phyloP scores from a whole-genome alignment of 2,888 invertebrate genomes.

The Leistus spinibarbis region DNA sequence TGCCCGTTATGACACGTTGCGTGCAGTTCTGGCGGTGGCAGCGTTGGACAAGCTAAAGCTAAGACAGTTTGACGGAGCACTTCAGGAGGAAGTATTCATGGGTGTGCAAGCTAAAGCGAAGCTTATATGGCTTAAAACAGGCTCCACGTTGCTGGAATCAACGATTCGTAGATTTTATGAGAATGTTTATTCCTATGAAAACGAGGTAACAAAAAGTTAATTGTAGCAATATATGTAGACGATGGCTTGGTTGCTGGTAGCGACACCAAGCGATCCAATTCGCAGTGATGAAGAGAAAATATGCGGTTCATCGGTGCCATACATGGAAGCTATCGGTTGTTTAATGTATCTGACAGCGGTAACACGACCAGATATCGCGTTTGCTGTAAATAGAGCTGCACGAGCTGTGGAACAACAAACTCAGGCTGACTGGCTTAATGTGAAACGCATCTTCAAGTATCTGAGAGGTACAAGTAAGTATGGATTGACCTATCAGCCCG shows the following conservation, averaged over 20 bases:
- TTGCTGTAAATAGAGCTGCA: no score
- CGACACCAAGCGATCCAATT: constrained; percentile 43
- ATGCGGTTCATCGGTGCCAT: constrained; percentile 14
- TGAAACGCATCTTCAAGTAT: constrained; percentile 39
- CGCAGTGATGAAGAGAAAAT: constrained; percentile 25
- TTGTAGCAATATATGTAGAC: no score
- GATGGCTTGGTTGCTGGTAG: no score
- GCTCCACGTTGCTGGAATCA: constrained; percentile 40
- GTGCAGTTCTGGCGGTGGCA: constrained; percentile 41
- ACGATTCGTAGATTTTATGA: constrained; percentile 39
- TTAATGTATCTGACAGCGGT: no score
- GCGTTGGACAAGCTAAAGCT: constrained; percentile 37
- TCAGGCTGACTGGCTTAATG: constrained; percentile 26
- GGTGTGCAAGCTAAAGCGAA: constrained; percentile 47
- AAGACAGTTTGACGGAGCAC: constrained; percentile 43
- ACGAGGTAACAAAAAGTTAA: constrained; percentile 29
- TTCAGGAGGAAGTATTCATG: constrained; percentile 43
- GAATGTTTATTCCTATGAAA: constrained; percentile 41
- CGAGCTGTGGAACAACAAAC: constrained; percentile 27
- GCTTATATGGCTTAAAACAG: constrained; percentile 51
- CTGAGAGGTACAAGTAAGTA: constrained; percentile 17
- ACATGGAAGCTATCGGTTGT: no score
- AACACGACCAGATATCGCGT: no score
- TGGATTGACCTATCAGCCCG: neutral
- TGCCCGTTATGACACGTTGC: constrained; percentile 40